phyloP scores from a whole-genome alignment of 2,797 vertebrate species.

The Notolabrus celidotus region DNA sequence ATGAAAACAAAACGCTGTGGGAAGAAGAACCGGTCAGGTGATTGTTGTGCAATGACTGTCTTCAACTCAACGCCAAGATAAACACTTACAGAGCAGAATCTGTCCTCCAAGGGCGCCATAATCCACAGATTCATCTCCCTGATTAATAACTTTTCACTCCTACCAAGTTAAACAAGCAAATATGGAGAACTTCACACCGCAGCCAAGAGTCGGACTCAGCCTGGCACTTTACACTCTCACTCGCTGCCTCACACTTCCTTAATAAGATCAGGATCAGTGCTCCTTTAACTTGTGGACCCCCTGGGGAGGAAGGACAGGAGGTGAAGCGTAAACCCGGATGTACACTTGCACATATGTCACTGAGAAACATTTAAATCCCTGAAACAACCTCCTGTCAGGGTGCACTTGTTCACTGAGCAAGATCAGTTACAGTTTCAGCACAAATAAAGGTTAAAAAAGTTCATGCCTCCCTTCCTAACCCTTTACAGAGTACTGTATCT shows the following conservation, averaged over 20 bases:
- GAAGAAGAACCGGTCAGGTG: constrained; percentile 63
- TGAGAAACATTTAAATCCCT: background rate
- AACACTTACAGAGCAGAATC: constrained; percentile 19
- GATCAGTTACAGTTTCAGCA: background rate
- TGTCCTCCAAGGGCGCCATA: background rate
- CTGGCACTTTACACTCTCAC: constrained; percentile 30
- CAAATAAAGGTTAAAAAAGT: constrained; percentile 6
- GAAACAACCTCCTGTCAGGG: background rate
- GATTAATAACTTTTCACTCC: background rate
- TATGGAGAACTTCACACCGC: background rate
- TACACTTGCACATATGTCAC: constrained; percentile 7
- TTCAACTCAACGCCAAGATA: constrained; percentile 30
- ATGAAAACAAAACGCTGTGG: constrained; percentile 70
- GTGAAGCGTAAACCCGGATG: constrained; percentile 15
- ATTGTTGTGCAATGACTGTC: constrained; percentile 51
- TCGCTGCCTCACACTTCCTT: constrained; percentile 23
- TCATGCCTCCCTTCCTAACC: constrained; percentile 20
- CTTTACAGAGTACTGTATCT: background rate
- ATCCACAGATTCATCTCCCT: background rate
- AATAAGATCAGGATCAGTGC: constrained; percentile 52
- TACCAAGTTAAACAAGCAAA: constrained; percentile 2
- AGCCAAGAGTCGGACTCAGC: constrained; percentile 14
- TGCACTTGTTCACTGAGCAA: background rate
- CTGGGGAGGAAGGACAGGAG: constrained; percentile 29
- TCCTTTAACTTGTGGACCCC: constrained; percentile 41